Base-by-base conservation (phyloP, 2,888 invertebrate genomes). In the Neoitamus cyanurus region DNA sequence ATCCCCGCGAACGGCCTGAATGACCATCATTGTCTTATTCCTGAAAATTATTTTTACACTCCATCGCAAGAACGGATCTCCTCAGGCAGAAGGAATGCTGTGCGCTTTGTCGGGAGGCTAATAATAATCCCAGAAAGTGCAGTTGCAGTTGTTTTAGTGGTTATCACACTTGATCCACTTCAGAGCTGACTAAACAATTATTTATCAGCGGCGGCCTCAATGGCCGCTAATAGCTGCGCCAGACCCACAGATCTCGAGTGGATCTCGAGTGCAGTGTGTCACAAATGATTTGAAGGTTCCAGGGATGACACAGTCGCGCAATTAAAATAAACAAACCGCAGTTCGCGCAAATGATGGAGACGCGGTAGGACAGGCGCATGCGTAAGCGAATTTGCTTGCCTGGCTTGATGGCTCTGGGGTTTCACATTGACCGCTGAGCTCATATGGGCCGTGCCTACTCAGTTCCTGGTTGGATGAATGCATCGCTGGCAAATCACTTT, bases 131-230 rank as follows among this genome's bases (percentile, higher is more conserved):
- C 42, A 20, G 42, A 25, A 75, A 58, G 75, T 20, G 36, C 73
- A 28, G 46, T 46, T 75, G 25, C 58, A 58, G 15, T 58, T 46
- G 20, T 20, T 20, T 15, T 9, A 58, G 75, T 13, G 36, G 11
- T 78, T 48, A 78, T 78, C 58, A 78, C 58, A 58, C 78, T 78
- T 78, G 78, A 58, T 78, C 58, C 48, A 78, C 78, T 48, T 78
- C 25, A 48, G 58, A 28, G 48, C 48, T 58, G 31, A 58, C 78
- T 78, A 58, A 78, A 46, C 48, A 78, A 48, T 46, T 48, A 78
- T 25, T 20, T 42, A 31, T 20, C 48, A 36, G 58, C 73, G 15
- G 15, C 48, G 78, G 78, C 78, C 48, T 48, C 28, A 78, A 78
- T 78, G 28, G 58, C 58, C 20, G 11, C 58, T 78, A 31, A 58